Evolutionary conservation across 2,797 vertebrate species (phyloP), one percentile per base, ranked within the genome.

Genomic region (Sebastes taczanowskii): DNA sequence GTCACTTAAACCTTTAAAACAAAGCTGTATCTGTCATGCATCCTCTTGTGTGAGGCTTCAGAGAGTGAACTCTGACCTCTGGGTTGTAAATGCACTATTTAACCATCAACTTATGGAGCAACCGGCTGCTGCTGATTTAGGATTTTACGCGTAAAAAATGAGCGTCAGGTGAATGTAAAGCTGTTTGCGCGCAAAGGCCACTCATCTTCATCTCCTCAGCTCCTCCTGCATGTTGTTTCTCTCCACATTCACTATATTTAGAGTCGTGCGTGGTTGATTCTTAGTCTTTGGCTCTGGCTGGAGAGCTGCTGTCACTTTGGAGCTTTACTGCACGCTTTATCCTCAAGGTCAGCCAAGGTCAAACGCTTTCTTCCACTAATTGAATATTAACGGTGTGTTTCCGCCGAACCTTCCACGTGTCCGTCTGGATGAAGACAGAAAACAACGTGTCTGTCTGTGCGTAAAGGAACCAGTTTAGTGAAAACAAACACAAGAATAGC

Each of bases 341-440:
- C 60, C 66, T 22, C 14, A 62, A 80, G 86, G 88, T 88, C 86
- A 83, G 9, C 1, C 30, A 11, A 72, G 89, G 88, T 86, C 80
- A 86, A 22, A 63, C 56, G 70, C 65, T 46, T 38, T 72, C 53
- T 81, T 53, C 22, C 29, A 4, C 77, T 87, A 78, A 87, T 81
- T 88, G 87, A 88, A 87, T 79, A 78, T 81, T 83, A 85, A 85
- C 71, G 27, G 56, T 61, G n/a, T 71, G 46, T 80, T 25, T 63
- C 75, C 60, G 13, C 61, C 58, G 64, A 52, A 52, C 70, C 61
- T 4, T 69, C 18, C 86, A 38, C 80, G 68, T 63, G 72, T 20
- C 68, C 6, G 49, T 49, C 11, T 63, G 49, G 3, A 13, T 7
- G 60, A 60, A 14, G 5, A 2, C 29, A 63, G 18, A 46, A 52